phyloP scores from a whole-genome alignment of 2,888 invertebrate species.

The Malacosoma neustria region DNA sequence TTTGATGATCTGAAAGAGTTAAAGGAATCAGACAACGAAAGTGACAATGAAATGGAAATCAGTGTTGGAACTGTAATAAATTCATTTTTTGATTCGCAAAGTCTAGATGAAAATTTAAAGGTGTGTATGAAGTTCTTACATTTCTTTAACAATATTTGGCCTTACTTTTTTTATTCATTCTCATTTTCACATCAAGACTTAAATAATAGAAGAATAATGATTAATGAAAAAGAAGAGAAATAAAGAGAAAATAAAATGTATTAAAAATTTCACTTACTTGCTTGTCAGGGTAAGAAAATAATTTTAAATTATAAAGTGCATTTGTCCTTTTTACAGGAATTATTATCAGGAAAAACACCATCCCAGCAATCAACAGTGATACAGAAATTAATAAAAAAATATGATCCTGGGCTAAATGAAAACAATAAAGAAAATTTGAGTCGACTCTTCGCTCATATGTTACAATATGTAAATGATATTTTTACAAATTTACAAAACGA shows the following conservation, averaged over 20 bases:
- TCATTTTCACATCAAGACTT: too few species aligned
- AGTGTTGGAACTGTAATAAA: conserved; percentile 25
- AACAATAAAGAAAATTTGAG: conserved; percentile 86
- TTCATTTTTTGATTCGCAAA: conserved; percentile 44
- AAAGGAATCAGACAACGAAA: conserved; percentile 57
- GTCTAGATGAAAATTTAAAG: conserved; percentile 50
- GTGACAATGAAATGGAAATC: conserved; percentile 34
- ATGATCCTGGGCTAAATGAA: conserved; percentile 86
- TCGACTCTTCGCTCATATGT: conserved; percentile 81
- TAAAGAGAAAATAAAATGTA: too few species aligned
- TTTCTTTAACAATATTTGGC: not conserved
- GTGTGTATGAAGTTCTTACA: conserved; percentile 20
- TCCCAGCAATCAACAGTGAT: conserved; percentile 82
- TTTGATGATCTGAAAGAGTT: conserved; percentile 57
- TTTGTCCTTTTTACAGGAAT: conserved; percentile 44
- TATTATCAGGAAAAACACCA: conserved; percentile 76
- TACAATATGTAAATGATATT: conserved; percentile 85
- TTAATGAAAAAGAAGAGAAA: too few species aligned
- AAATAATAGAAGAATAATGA: too few species aligned
- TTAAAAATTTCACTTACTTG: too few species aligned
- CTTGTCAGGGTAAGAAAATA: too few species aligned
- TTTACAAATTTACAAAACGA: conserved; percentile 53
- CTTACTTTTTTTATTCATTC: conserved; percentile 2
- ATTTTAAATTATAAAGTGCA: too few species aligned
- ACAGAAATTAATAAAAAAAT: conserved; percentile 89